Conservation (phyloP, 2,888 invertebrate genomes). For the Clanis bilineata region DNA sequence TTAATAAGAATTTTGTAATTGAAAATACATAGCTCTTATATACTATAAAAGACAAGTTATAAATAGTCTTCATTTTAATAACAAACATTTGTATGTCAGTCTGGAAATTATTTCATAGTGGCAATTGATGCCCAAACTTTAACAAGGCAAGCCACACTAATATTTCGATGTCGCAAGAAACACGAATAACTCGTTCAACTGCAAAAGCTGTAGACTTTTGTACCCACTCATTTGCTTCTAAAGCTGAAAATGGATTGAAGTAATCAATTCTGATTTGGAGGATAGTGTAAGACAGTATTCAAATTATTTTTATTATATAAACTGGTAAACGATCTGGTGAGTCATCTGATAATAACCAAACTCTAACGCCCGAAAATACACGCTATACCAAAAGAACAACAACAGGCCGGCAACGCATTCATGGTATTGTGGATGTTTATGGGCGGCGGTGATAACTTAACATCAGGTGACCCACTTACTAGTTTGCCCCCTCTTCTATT, state of each 20-base stretch:
- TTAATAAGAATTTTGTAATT: too few relatives aligned
- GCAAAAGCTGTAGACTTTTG: not conserved
- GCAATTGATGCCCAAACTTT: slow-evolving; percentile 1
- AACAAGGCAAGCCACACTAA: not conserved
- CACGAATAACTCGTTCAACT: not conserved
- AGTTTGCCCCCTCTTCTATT: too few relatives aligned
- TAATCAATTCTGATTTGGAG: not conserved
- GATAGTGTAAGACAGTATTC: not conserved
- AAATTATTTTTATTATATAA: too few relatives aligned
- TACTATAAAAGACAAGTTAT: not conserved
- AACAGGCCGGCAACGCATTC: too few relatives aligned
- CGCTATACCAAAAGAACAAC: too few relatives aligned
- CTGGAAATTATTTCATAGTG: not conserved
- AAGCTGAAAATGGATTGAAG: not conserved
- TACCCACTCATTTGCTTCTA: not conserved
- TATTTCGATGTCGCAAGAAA: slow-evolving; percentile 9
- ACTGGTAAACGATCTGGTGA: too few relatives aligned
- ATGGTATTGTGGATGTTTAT: too few relatives aligned
- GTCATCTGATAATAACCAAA: too few relatives aligned
- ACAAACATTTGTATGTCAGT: not conserved
- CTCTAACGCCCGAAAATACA: too few relatives aligned
- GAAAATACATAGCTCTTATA: too few relatives aligned
- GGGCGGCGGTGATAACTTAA: too few relatives aligned
- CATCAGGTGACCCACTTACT: too few relatives aligned
- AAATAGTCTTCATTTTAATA: not conserved